These are phyloP conservation scores for Eupelmus urozonus DNA, from an alignment of 2,888 invertebrate species.

Conservation along the genomic window DNA sequence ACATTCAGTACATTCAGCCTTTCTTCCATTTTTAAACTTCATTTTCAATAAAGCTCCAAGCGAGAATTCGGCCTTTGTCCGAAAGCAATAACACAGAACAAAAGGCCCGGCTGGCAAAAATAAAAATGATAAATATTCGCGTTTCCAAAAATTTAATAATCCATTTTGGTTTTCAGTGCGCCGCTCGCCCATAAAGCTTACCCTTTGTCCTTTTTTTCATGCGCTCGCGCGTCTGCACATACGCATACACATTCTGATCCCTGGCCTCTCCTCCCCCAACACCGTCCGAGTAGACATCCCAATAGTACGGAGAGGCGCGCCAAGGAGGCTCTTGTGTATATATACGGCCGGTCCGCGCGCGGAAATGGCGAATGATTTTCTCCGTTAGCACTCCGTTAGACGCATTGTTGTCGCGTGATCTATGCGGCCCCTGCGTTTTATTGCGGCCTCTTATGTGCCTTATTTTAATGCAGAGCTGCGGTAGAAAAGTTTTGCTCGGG, in stretches of 20 bases:
- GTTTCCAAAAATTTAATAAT: conserved; percentile 18
- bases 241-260: not conserved
- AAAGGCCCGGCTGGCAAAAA: too few relatives aligned
- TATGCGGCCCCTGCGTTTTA: conserved; percentile 26
- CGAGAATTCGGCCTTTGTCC: too few relatives aligned
- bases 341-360: not conserved
- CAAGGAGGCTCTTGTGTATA: conserved; percentile 58
- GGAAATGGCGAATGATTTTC: conserved; percentile 47
- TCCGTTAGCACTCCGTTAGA: conserved; percentile 49
- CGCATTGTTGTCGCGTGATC: conserved; percentile 33
- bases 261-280: conserved; percentile 65
- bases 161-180: conserved; percentile 3
- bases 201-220: conserved; percentile 30
- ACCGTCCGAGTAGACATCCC: conserved; percentile 74
- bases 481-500: conserved; percentile 43
- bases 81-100: too few relatives aligned
- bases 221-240: not conserved
- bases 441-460: not conserved
- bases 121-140: too few relatives aligned
- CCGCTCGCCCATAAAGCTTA: conserved; percentile 12
- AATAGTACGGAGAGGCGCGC: conserved; percentile 70
- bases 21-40: too few relatives aligned
- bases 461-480: conserved; percentile 8
- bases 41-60: too few relatives aligned
- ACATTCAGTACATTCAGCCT: too few relatives aligned